Evolutionary conservation across 2,797 vertebrate species (phyloP), one percentile per base, ranked within the genome.

Genomic region (Australoheros facetus): DNA sequence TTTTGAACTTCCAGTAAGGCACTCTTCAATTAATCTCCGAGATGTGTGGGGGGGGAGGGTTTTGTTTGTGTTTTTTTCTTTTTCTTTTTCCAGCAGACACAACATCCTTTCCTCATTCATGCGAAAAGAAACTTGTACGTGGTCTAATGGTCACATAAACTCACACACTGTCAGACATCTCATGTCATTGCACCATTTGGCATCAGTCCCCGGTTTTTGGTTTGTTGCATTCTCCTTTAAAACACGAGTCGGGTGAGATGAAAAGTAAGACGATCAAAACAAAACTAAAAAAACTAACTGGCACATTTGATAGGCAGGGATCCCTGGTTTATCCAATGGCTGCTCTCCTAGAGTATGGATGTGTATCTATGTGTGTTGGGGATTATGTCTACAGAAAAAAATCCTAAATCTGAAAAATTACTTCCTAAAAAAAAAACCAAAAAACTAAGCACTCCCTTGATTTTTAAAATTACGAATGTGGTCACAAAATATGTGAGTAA

Each of bases 401-500:
- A 84, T 88, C 77, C 75, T 56, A 85, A 71, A 78, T 91, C 80
- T 88, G 54, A 87, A 88, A 81, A 81, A 69, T 76, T 77, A 87
- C 81, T 80, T 84, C 73, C 89, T 89, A 74, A 39, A 85, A 88
- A 84, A 84, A 69, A 58, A 75, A 88, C 78, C 42, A 71, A 79
- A 84, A 11, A 78, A 86, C 71, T 71, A 79, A 90, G 86, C 75
- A 83, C 85, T 94, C 90, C 88, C 90, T 95, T 87, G 87, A 92
- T 88, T 79, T 93, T 91, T 71, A 88, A 93, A 93, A 94, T 94
- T 95, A 95, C 94, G 94, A 94, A 95, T 92, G 79, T 92, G 84
- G 89, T 95, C 91, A 95, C 90, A 92, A 88, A 82, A 88, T 87
- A 78, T 92, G 90, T 91, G 85, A 93, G 94, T 94, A 95, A 95